Evolutionary conservation across 2,797 vertebrate species (phyloP), one percentile per base, ranked within the genome.

Genomic region (Oryzias dopingdopingensis): DNA sequence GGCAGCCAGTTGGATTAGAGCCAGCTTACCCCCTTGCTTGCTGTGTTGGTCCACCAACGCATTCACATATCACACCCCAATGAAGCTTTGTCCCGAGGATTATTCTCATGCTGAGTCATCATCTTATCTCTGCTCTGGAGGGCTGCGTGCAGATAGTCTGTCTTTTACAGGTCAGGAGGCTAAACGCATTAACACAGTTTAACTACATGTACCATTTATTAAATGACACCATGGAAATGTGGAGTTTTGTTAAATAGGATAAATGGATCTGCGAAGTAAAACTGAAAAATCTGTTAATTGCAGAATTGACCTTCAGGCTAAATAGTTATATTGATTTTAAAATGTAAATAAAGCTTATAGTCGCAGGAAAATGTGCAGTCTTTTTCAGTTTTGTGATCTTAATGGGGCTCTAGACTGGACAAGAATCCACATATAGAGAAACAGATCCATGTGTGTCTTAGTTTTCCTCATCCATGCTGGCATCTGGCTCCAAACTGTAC

Each of bases 101-200:
- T 83, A 80, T 74, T 74, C 61, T 72, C 40, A 43, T 78, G 78
- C 75, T 72, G 68, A 76, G 70, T 83, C 77, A 76, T 71, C 68
- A 45, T 60, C 74, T 83, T 82, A 83, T 76, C 59, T 70, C 43
- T 49, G 70, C 43, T 57, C 67, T 66, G 46, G 56, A 57, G 59
- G 50, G 81, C 80, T 61, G 70, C 44, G 67, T 43, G 47, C 48
- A 51, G 62, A 59, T 55, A 46, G 46, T 58, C 61, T 66, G 26
- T 71, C 52, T 44, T 42, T 22, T 29, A 23, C 41, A 43, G 54
- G 58, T 67, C 59, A 73, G 49, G 41, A 46, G 14, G 48, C 48
- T 42, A 26, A 62, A 58, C 45, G 56, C 44, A 65, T 60, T 58
- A 49, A n/a, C 48, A 29, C 37, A 56, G n/a, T 26, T 4, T 18